These are phyloP conservation scores for Menidia menidia DNA, from an alignment of 2,797 vertebrate genomes.

Conservation along the genomic window DNA sequence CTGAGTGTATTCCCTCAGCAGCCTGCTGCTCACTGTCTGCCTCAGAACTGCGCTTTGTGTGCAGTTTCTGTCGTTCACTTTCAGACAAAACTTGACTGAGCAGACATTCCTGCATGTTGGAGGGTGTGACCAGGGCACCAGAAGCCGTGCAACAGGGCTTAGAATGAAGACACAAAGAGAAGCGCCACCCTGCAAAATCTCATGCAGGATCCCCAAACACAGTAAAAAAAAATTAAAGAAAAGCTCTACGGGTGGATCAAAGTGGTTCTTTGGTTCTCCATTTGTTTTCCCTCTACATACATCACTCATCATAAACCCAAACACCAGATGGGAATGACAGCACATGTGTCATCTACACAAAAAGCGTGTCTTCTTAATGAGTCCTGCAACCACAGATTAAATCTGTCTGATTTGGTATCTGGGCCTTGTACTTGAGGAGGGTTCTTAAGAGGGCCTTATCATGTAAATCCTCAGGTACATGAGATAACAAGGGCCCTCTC, in stretches of 20 bases:
- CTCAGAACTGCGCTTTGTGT: constrained; percentile 5
- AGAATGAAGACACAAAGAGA: constrained; percentile 27
- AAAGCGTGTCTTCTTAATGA: constrained; percentile 50
- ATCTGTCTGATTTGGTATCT: constrained; percentile 27
- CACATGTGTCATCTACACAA: constrained; percentile 55
- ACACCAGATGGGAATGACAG: constrained; percentile 64
- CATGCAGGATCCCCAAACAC: constrained; percentile 48
- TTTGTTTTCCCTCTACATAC: constrained; percentile 52
- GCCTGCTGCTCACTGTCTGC: constrained; percentile 37
- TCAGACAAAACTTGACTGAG: constrained; percentile 35
- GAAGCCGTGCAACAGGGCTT: constrained; percentile 10
- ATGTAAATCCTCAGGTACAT: constrained; percentile 5
- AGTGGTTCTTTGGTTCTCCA: constrained; percentile 49
- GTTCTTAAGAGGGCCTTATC: constrained; percentile 45
- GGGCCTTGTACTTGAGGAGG: constrained; percentile 1
- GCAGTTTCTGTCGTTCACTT: constrained; percentile 3
- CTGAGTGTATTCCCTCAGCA: constrained; percentile 13
- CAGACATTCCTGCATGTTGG: constrained; percentile 58
- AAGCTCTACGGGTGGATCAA: constrained; percentile 67
- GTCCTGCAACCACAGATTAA: constrained; percentile 25
- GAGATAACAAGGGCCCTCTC: constrained; percentile 21
- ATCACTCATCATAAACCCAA: constrained; percentile 66
- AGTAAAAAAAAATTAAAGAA: constrained; percentile 2
- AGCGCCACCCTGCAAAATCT: constrained; percentile 44
- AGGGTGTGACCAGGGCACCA: constrained; percentile 39